Evolutionary conservation across 2,888 invertebrate species (phyloP).

Genomic region (Hypomecis atomaria): DNA sequence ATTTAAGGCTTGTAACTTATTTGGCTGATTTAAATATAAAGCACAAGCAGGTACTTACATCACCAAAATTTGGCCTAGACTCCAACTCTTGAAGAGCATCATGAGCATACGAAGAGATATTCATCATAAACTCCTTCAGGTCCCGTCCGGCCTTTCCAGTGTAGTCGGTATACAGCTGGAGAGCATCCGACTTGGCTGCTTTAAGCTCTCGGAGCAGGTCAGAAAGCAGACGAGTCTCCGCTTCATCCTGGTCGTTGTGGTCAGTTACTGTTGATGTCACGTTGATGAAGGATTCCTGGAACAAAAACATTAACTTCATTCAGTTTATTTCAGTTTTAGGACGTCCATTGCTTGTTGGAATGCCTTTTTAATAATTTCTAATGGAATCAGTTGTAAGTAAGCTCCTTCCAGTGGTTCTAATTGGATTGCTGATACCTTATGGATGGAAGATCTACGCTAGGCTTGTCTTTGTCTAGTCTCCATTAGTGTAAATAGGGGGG

Average conservation of each 20-base stretch:
- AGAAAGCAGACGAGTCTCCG: slow-evolving; percentile 58
- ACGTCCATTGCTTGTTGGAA: not conserved
- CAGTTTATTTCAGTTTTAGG: no score
- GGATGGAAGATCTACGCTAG: no score
- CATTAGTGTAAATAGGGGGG: no score
- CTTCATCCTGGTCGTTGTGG: slow-evolving; percentile 42
- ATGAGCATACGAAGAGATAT: slow-evolving; percentile 57
- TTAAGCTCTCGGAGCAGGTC: slow-evolving; percentile 60
- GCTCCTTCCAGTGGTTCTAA: no score
- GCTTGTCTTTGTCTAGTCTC: no score
- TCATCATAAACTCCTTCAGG: slow-evolving; percentile 61
- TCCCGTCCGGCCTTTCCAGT: slow-evolving; percentile 60
- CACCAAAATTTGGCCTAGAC: slow-evolving; percentile 40
- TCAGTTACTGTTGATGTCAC: slow-evolving; percentile 37
- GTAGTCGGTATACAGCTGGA: slow-evolving; percentile 72
- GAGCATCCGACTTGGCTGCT: slow-evolving; percentile 58
- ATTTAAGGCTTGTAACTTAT: no score
- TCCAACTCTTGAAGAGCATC: slow-evolving; percentile 49
- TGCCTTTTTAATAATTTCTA: not conserved
- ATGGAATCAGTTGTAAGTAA: no score
- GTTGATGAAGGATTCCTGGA: slow-evolving; percentile 50
- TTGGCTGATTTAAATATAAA: no score
- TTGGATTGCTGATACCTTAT: no score
- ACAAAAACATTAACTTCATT: slow-evolving; percentile 8
- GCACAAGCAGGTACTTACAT: slow-evolving; percentile 52